phyloP scores from a whole-genome alignment of 2,797 vertebrate species.

The Tympanoctomys barrerae region DNA sequence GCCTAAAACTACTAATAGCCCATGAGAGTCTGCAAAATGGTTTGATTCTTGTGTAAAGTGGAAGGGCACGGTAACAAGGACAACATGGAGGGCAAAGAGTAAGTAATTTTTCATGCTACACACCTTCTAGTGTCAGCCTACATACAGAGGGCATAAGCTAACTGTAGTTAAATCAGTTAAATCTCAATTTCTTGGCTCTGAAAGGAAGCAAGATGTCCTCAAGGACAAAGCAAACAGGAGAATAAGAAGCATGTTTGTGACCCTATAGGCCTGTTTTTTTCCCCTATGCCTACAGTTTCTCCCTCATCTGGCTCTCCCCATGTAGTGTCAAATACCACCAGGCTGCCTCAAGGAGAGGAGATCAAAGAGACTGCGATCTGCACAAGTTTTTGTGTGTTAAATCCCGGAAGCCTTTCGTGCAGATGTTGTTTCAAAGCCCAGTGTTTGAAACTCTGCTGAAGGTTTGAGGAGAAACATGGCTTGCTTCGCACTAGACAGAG shows the following conservation, averaged over 20 bases:
- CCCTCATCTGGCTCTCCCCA: neutral
- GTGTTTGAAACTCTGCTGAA: constrained; percentile 68
- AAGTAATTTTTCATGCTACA: constrained; percentile 13
- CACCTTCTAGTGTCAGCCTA: constrained; percentile 17
- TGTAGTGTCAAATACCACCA: constrained; percentile 51
- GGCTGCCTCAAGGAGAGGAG: constrained; percentile 42
- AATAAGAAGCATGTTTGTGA: constrained; percentile 47
- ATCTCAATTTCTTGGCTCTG: constrained; percentile 56
- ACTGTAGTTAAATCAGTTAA: constrained; percentile 54
- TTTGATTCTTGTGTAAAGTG: constrained; percentile 42
- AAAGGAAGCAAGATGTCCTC: constrained; percentile 58
- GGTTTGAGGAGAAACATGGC: constrained; percentile 58
- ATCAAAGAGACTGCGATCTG: constrained; percentile 60
- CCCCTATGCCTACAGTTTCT: constrained; percentile 30
- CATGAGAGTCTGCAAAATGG: neutral
- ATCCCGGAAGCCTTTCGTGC: constrained; percentile 56
- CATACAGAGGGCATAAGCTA: neutral
- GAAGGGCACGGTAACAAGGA: constrained; percentile 37
- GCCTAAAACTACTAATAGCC: neutral
- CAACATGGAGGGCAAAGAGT: neutral
- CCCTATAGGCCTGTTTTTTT: neutral
- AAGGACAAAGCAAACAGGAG: constrained; percentile 55
- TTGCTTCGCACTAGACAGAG: constrained; percentile 55
- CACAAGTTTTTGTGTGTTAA: constrained; percentile 48
- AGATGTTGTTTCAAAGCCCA: constrained; percentile 49